Conservation (phyloP, 2,113 vertebrate genomes). For the Colinus virginianus region DNA sequence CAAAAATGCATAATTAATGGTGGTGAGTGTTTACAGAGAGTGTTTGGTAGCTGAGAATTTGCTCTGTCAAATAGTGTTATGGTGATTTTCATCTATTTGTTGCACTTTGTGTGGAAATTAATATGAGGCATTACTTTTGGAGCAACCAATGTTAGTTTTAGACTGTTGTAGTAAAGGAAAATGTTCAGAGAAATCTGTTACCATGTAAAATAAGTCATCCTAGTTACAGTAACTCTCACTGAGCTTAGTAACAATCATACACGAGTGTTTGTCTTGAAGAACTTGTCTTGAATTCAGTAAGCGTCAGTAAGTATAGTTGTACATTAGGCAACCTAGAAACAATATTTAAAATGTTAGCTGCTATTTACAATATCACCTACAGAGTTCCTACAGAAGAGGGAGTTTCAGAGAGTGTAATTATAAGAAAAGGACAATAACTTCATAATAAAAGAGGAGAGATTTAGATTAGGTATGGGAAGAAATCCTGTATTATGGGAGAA, state of each 20-base stretch:
- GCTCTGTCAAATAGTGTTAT: too few relatives aligned
- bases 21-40: too few relatives aligned
- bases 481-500: too few relatives aligned
- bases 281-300: background rate
- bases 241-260: background rate
- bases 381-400: background rate
- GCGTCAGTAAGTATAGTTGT: background rate
- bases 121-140: too few relatives aligned
- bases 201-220: background rate
- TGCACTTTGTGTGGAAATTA: too few relatives aligned
- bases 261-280: background rate
- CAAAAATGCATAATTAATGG: too few relatives aligned
- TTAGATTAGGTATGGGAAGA: too few relatives aligned
- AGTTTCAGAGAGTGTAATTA: background rate
- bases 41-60: too few relatives aligned
- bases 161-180: background rate
- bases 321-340: background rate
- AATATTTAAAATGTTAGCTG: background rate
- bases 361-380: background rate
- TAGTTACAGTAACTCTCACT: too few relatives aligned
- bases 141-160: too few relatives aligned
- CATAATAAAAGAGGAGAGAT: too few relatives aligned
- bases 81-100: too few relatives aligned
- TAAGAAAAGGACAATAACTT: background rate
- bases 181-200: background rate